Conservation (phyloP, 2,888 invertebrate genomes). For the Metellina segmentata region DNA sequence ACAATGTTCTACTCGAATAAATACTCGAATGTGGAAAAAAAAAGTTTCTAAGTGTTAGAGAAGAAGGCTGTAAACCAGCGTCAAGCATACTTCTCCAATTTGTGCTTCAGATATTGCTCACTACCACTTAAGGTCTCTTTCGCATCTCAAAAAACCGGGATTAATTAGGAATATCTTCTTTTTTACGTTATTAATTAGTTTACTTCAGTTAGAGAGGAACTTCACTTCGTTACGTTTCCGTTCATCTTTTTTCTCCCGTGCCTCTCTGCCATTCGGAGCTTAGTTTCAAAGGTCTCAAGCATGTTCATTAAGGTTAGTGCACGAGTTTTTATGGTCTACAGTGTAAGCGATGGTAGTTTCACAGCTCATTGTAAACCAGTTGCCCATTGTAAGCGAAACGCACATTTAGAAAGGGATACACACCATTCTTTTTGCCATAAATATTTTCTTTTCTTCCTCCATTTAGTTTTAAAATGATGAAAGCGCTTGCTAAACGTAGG, state of each 20-base stretch:
- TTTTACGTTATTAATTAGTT: slow-evolving; percentile 74
- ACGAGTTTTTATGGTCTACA: slow-evolving; percentile 55
- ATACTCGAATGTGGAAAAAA: slow-evolving; percentile 56
- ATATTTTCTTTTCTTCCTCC: too few relatives aligned
- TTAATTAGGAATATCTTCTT: slow-evolving; percentile 73
- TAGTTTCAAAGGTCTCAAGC: slow-evolving; percentile 42
- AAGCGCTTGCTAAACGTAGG: too few relatives aligned
- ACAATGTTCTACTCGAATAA: slow-evolving; percentile 71
- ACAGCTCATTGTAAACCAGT: background rate
- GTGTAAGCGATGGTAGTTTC: background rate
- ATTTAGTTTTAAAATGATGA: too few relatives aligned
- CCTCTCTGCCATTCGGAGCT: slow-evolving; percentile 51
- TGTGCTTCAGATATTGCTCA: slow-evolving; percentile 59
- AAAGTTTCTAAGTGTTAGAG: slow-evolving; percentile 56
- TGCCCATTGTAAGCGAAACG: too few relatives aligned
- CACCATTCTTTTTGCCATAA: too few relatives aligned
- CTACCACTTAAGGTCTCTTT: slow-evolving; percentile 68
- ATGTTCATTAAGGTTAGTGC: slow-evolving; percentile 44
- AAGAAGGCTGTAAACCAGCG: slow-evolving; percentile 56
- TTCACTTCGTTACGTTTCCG: slow-evolving; percentile 47
- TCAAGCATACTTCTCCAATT: slow-evolving; percentile 68
- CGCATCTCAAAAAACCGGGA: slow-evolving; percentile 62
- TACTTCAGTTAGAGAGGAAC: slow-evolving; percentile 68
- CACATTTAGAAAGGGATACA: too few relatives aligned
- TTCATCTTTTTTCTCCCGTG: slow-evolving; percentile 36